Conservation (phyloP, 2,113 vertebrate species). For the Calonectris borealis region DNA sequence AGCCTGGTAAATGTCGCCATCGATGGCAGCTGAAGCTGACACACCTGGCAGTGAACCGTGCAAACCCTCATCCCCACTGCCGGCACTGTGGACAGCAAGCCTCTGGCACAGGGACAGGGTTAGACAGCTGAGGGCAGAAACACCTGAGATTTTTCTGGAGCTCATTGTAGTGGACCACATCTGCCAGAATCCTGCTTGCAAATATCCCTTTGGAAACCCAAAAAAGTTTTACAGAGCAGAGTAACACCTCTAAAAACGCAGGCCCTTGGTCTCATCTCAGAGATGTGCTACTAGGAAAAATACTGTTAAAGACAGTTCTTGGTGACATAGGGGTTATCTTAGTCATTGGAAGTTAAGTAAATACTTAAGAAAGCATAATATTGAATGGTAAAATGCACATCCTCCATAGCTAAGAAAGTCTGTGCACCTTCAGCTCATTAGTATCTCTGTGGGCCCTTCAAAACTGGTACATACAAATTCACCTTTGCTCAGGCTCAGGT, state of each 20-base stretch:
- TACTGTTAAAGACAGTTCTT: not conserved
- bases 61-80: fast-evolving
- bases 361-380: not conserved
- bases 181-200: not conserved
- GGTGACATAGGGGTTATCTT: not conserved
- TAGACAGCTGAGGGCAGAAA: not conserved
- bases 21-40: not conserved
- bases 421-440: not conserved
- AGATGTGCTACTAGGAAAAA: not conserved
- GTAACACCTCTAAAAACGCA: not conserved
- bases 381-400: not conserved
- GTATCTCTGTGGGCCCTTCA: not conserved
- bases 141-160: not conserved
- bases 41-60: fast-evolving
- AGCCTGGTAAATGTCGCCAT: no score
- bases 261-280: not conserved
- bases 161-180: not conserved
- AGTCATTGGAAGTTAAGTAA: not conserved
- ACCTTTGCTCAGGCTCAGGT: not conserved
- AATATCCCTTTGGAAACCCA: not conserved
- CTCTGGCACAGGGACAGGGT: no score
- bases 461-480: not conserved
- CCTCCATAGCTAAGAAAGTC: not conserved
- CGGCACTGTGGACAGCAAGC: fast-evolving
- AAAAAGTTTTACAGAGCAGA: not conserved